Conservation (phyloP, 2,888 invertebrate species). For the Melanophora roralis region DNA sequence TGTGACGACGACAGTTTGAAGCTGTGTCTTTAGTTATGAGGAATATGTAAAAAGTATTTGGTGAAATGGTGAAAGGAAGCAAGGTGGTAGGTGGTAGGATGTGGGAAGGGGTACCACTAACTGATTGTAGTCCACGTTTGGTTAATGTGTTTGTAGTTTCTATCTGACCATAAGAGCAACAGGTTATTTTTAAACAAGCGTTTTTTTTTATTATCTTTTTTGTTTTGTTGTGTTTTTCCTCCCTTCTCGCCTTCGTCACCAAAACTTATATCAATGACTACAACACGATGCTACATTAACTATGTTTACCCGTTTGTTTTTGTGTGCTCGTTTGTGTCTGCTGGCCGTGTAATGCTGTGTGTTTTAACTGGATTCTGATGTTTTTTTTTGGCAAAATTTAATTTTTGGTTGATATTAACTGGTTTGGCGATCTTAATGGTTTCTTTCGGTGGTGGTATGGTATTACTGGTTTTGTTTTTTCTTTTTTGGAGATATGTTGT, state of each 20-base stretch:
- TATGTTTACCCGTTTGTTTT: not conserved
- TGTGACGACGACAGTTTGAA: slow-evolving; percentile 40
- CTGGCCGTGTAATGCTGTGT: slow-evolving; percentile 30
- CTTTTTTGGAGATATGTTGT: slow-evolving; percentile 35
- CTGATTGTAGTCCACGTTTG: slow-evolving; percentile 36
- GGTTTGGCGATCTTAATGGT: slow-evolving; percentile 64
- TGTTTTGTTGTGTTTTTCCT: slow-evolving; percentile 48
- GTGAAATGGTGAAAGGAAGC: not conserved
- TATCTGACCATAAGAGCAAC: slow-evolving; percentile 60
- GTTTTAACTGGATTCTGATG: slow-evolving; percentile 35
- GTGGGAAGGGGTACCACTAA: slow-evolving; percentile 38
- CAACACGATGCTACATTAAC: slow-evolving; percentile 41
- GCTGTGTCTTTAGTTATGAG: slow-evolving; percentile 5
- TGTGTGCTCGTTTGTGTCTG: not conserved
- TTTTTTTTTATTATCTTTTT: slow-evolving; percentile 53
- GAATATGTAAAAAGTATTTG: not conserved
- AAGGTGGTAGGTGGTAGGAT: slow-evolving; percentile 11
- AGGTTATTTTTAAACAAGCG: slow-evolving; percentile 61
- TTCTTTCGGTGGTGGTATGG: slow-evolving; percentile 65
- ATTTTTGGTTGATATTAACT: slow-evolving; percentile 58
- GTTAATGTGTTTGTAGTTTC: slow-evolving; percentile 11
- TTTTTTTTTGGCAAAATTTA: slow-evolving; percentile 45
- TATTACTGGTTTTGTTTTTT: slow-evolving; percentile 51
- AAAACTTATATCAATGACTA: slow-evolving; percentile 29
- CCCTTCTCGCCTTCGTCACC: slow-evolving; percentile 32